Percentiles rank a stretch among this genome's conserved stretches.
Evolutionary conservation across 1,140 invertebrate species (phyloP).

Genomic region (Zaprionus kolodkinae): DNA sequence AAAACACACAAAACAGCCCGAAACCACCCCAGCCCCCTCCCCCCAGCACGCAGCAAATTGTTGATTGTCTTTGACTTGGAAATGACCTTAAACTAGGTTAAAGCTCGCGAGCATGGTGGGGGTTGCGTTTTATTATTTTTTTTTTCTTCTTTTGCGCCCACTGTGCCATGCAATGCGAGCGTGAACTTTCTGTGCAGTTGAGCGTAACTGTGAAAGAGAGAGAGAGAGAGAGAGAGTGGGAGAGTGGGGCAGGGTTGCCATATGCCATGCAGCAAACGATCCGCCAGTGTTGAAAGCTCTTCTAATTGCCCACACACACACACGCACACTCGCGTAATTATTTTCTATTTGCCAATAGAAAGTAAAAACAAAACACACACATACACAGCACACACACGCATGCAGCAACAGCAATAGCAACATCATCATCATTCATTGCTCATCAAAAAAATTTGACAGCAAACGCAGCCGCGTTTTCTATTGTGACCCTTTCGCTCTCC

Average conservation of each 20-base stretch:
- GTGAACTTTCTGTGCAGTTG: constrained; percentile 77
- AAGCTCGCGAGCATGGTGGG: constrained; percentile 49
- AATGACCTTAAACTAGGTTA: constrained; percentile 82
- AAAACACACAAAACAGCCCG: too few species aligned
- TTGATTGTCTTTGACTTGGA: constrained; percentile 78
- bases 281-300: constrained; percentile 33
- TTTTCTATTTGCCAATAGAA: constrained; percentile 78
- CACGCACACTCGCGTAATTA: constrained; percentile 56
- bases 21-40: constrained; percentile 18
- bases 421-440: constrained; percentile 57
- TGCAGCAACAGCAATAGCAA: background rate
- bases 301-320: constrained; percentile 19
- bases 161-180: constrained; percentile 33
- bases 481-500: constrained; percentile 39
- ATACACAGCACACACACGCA: constrained; percentile 8
- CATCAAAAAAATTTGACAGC: constrained; percentile 71
- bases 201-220: constrained; percentile 45
- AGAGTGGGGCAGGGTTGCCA: background rate
- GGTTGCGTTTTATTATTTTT: too few species aligned
- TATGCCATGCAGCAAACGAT: constrained; percentile 56
- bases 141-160: too few species aligned
- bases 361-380: constrained; percentile 65
- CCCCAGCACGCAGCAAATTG: constrained; percentile 26
- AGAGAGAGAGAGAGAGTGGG: constrained; percentile 8
- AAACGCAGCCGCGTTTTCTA: constrained; percentile 63